Base-by-base conservation (phyloP, 2,888 invertebrate genomes). In the Cheilosia vernalis region DNA sequence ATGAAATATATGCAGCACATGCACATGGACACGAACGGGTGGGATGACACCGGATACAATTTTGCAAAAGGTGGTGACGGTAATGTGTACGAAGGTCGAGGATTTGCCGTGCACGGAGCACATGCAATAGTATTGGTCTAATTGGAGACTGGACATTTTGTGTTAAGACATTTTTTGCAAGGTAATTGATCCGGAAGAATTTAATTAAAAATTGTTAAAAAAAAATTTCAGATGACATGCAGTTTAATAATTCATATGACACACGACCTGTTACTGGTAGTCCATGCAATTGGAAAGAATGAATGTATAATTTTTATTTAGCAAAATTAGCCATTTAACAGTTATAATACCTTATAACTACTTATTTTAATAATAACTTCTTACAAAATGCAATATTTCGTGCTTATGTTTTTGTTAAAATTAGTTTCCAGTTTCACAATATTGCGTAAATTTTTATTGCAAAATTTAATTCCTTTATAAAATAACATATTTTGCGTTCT, bases 41-140 rank as follows among this genome's bases (percentile, higher is more conserved):
- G 95, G 95, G 93, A 93, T 40, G 95, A 95, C 89, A 94, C 95
- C 87, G 95, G 95, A 4, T 93, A 88, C 89, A 95, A 94, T 89
- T 96, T 95, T 89, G 93, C 94, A 44, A 93, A 95, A 33, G 95
- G 95, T 4, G 94, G 94, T 10, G 95, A 96, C 84, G 95, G 95
- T 0, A 91, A 92, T 0, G 94, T 93, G 0, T 95, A 95, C 90
- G 94, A 94, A 87, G 95, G 95, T 2, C 92, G 95, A 15, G 95
- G 95, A 0, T 96, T 95, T 95, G 91, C 93, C 24, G 89, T 90
- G 4, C n/a, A n/a, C n/a, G n/a, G n/a, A n/a, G n/a, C n/a, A n/a
- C n/a, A n/a, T n/a, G n/a, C n/a, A n/a, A n/a, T n/a, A n/a, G n/a
- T n/a, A n/a, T n/a, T n/a, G n/a, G n/a, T n/a, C 89, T 95, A 15